A percentile compares a stretch with the other conserved stretches of the same genome.
phyloP scores from a whole-genome alignment of 1,140 invertebrate genomes.

The Sesamia nonagrioides region DNA sequence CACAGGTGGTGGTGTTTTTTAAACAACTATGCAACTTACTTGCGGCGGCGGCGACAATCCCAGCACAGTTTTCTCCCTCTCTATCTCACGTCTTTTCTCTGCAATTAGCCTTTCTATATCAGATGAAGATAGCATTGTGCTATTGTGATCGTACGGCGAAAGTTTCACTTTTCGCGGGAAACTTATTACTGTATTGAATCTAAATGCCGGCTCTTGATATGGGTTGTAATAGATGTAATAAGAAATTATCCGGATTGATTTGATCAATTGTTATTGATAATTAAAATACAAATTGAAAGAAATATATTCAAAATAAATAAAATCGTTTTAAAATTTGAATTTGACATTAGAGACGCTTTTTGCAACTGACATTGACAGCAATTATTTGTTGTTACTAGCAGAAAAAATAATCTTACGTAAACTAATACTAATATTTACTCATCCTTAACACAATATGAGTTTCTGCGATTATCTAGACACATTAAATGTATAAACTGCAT shows the following conservation, averaged over 20 bases:
- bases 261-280: background rate
- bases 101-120: slow-evolving; percentile 84
- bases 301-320: slow-evolving; percentile 18
- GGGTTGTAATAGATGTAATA: background rate
- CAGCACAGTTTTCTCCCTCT: slow-evolving; percentile 77
- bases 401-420: background rate
- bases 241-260: background rate
- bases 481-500: too few species aligned
- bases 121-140: slow-evolving; percentile 76
- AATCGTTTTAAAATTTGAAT: slow-evolving; percentile 22
- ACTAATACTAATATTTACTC: background rate
- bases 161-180: slow-evolving; percentile 73
- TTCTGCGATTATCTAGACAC: too few species aligned
- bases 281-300: background rate
- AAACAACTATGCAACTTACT: slow-evolving; percentile 58
- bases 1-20: slow-evolving; percentile 58
- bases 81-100: slow-evolving; percentile 79
- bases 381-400: background rate
- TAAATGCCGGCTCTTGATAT: background rate
- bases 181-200: slow-evolving; percentile 35
- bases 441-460: too few species aligned
- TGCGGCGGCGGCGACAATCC: slow-evolving; percentile 62
- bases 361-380: slow-evolving; percentile 1
- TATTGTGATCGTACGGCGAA: slow-evolving; percentile 46
- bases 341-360: slow-evolving; percentile 11